Base-by-base conservation (phyloP, 1,140 invertebrate genomes). In the Panagrolaimus sp. region DNA sequence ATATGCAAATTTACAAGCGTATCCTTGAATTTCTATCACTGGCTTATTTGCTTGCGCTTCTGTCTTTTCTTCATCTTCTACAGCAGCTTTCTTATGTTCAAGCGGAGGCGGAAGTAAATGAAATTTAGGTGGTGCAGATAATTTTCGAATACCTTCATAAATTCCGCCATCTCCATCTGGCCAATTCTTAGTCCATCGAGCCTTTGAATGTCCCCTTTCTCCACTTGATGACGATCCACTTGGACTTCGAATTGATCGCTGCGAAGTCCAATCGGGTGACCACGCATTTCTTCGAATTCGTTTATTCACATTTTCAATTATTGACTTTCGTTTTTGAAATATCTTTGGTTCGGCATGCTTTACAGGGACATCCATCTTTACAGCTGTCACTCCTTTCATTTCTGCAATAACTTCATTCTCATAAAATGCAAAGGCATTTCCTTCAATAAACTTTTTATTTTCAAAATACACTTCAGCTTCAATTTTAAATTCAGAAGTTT, bases 401-500 rank as follows among this genome's bases (percentile, higher is more conserved):
- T 57, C 51, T 11, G 27, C 27, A 9, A 57, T 25, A 9, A 27
- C 9, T 27, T 57, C 27, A 20, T 57, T 16, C 20, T 27, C 16
- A 11, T 27, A 25, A 57, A 65, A 69, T 9, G 44, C 44, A 31
- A 11, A 65, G 1, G 68, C 63, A 42, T 43, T 51, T 20, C 67
- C 67, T 66, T 69, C 67, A 4, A 69, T 53, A 20, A 69, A 53
- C 9, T 27, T 20, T 27, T 57, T 27, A 23, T 57, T 57, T 25
- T 57, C 51, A 27, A 27, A 20, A 57, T 57, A 25, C 1, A 57
- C 51, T 25, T 11, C n/a, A 5, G 20, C 51, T 25, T 57, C 20
- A 13, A 57, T 57, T 57, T 57, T 27, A n/a, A 57, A 11, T 57
- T 57, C 27, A 11, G 27, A 20, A 57, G 7, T 38, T 7, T 38